A percentile compares a stretch with the other conserved stretches of the same genome.
Conservation (phyloP, 1,140 invertebrate species). For the Dendrolimus punctatus region DNA sequence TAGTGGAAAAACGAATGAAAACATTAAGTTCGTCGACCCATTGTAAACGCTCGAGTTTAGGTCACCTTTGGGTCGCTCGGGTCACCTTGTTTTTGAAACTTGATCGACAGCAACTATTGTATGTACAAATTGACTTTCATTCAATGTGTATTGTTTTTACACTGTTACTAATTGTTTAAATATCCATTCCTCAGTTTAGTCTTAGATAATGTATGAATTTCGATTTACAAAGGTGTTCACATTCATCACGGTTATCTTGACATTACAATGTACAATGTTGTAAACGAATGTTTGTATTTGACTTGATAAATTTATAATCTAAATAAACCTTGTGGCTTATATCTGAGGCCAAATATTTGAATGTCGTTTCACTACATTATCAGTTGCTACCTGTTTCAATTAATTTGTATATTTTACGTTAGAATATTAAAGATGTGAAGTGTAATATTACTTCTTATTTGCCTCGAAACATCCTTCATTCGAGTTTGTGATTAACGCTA, state of each 20-base stretch:
- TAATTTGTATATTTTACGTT: too few species aligned
- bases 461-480: constrained; percentile 21
- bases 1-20: constrained; percentile 27
- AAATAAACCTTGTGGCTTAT: too few species aligned
- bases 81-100: constrained; percentile 64
- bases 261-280: too few species aligned
- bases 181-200: neutral
- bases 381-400: too few species aligned
- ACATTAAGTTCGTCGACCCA: constrained; percentile 48
- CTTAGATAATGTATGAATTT: neutral
- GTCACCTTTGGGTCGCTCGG: constrained; percentile 57
- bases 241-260: too few species aligned
- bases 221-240: too few species aligned
- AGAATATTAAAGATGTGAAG: constrained; percentile 1
- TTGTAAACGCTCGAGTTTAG: constrained; percentile 28
- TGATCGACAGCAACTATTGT: constrained; percentile 56
- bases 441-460: constrained; percentile 14
- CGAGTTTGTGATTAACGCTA: constrained; percentile 19
- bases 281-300: too few species aligned
- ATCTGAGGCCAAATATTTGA: too few species aligned
- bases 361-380: too few species aligned
- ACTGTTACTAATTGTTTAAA: constrained; percentile 1
- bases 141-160: constrained; percentile 19
- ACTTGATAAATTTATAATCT: too few species aligned
- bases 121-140: constrained; percentile 17